Percentiles rank a stretch among this genome's conserved stretches.
Conservation (phyloP, 1,140 invertebrate genomes). For the Xylocopa sonorina region DNA sequence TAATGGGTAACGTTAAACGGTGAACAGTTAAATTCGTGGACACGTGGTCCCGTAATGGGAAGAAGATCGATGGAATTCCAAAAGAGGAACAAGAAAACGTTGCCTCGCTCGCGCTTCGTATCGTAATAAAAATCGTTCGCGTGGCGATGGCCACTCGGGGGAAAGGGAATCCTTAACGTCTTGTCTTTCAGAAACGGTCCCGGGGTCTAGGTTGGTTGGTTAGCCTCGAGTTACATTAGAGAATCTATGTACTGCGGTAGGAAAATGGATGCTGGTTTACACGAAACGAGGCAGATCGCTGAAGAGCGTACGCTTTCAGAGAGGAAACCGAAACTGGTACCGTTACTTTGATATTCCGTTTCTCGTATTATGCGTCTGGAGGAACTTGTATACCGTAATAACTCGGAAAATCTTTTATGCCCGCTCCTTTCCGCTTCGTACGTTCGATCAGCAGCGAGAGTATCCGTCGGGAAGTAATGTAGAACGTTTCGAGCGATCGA, state of each 20-base stretch:
- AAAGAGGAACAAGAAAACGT: too few species aligned
- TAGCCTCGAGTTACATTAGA: neutral
- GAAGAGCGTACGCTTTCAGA: neutral
- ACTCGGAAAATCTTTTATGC: neutral
- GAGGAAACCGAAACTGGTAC: neutral
- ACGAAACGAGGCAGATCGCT: neutral
- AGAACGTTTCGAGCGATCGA: too few species aligned
- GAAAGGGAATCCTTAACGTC: neutral
- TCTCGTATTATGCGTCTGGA: neutral
- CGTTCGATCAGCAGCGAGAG: neutral
- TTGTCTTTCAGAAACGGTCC: neutral
- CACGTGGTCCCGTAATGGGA: neutral
- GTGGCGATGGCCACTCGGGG: neutral
- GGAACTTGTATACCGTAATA: too few species aligned
- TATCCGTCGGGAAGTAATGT: neutral
- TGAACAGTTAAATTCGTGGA: neutral
- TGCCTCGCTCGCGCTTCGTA: too few species aligned
- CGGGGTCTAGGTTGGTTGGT: neutral
- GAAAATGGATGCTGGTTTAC: neutral
- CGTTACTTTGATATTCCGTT: conserved; percentile 13
- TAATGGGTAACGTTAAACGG: conserved; percentile 11
- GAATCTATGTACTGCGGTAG: neutral
- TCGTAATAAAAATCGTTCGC: neutral
- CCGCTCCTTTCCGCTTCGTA: too few species aligned
- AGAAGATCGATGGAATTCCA: neutral